Conservation (phyloP, 1,140 invertebrate species). For the Dreissena polymorpha region DNA sequence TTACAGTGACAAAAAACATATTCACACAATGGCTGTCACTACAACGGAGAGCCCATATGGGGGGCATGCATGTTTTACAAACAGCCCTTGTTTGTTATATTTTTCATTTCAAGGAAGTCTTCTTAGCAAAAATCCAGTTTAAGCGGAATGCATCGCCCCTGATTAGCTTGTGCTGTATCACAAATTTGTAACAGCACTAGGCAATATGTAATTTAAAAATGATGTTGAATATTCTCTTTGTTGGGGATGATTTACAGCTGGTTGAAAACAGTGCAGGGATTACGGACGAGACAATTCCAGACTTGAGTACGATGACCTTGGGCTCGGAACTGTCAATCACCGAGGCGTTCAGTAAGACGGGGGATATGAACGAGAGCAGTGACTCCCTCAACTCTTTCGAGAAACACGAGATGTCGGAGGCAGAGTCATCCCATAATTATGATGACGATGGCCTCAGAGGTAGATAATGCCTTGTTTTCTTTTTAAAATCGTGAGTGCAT, state of each 20-base stretch:
- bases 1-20: too few relatives aligned
- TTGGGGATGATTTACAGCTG: too few relatives aligned
- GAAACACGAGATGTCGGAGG: slow-evolving; percentile 60
- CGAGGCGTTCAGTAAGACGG: slow-evolving; percentile 49
- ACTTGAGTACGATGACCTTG: slow-evolving; percentile 57
- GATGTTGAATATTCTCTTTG: too few relatives aligned
- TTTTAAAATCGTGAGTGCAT: too few relatives aligned
- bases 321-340: slow-evolving; percentile 53
- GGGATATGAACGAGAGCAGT: slow-evolving; percentile 38
- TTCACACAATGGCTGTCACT: too few relatives aligned
- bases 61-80: too few relatives aligned
- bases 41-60: too few relatives aligned
- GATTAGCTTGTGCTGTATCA: neutral
- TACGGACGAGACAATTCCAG: slow-evolving; percentile 58
- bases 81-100: too few relatives aligned
- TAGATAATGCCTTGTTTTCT: neutral
- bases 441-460: slow-evolving; percentile 31
- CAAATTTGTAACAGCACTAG: neutral
- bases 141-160: too few relatives aligned
- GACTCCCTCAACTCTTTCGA: slow-evolving; percentile 65
- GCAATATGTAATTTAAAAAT: neutral
- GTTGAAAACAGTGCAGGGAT: slow-evolving; percentile 58
- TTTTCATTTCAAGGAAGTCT: too few relatives aligned
- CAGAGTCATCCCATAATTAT: slow-evolving; percentile 32
- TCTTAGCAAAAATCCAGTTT: too few relatives aligned